Percentiles rank a stretch among this genome's conserved stretches.
Evolutionary conservation across 2,888 invertebrate species (phyloP).

Genomic region (Leptopilina syphax): DNA sequence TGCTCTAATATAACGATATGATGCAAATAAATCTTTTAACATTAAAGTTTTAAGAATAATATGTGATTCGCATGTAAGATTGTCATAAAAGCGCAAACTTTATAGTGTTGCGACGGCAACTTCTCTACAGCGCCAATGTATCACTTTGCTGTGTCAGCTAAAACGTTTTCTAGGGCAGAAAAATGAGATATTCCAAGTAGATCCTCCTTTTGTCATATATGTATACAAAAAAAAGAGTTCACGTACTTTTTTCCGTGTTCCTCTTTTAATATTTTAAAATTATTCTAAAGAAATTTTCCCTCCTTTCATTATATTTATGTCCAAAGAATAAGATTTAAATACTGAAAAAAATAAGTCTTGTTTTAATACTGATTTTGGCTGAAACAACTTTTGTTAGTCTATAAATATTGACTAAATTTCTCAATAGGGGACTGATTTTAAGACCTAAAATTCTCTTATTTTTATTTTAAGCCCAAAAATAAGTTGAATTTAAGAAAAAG

Average conservation of each 20-base stretch:
- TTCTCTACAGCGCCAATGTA: conserved; percentile 28
- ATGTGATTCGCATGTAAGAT: conserved; percentile 37
- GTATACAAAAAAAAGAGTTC: neutral
- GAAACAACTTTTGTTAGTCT: too few species aligned
- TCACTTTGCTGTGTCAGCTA: conserved; percentile 40
- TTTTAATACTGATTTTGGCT: too few species aligned
- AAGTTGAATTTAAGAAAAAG: too few species aligned
- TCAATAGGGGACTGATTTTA: too few species aligned
- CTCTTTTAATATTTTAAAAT: too few species aligned
- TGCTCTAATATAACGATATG: neutral
- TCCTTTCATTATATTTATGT: too few species aligned
- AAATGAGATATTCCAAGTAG: conserved; percentile 34
- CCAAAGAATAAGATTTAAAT: too few species aligned
- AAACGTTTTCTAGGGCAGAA: conserved; percentile 35
- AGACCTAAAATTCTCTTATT: too few species aligned
- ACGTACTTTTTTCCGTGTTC: neutral
- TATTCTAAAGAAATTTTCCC: too few species aligned
- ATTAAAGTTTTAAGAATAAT: conserved; percentile 25
- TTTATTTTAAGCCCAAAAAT: too few species aligned
- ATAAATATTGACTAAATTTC: too few species aligned
- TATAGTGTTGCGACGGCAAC: conserved; percentile 40
- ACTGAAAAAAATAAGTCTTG: too few species aligned
- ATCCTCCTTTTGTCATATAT: conserved; percentile 6
- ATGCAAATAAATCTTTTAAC: conserved; percentile 7
- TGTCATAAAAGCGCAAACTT: conserved; percentile 38